These are phyloP conservation scores for Emesis furor DNA, from an alignment of 2,888 invertebrate genomes.

Conservation along the genomic window DNA sequence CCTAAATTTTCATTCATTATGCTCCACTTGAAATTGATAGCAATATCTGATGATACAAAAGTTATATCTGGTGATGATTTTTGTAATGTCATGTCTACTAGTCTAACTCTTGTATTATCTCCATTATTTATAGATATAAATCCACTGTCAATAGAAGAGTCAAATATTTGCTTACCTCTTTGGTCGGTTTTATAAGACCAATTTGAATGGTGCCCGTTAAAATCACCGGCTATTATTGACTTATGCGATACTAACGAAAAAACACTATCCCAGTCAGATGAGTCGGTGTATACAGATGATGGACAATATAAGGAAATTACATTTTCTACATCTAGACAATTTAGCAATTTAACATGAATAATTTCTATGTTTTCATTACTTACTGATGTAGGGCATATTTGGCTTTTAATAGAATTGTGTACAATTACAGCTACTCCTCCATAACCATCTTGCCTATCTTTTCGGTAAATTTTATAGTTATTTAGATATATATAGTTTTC, in stretches of 20 bases:
- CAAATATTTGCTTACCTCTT: slow-evolving; percentile 35
- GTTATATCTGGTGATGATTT: slow-evolving; percentile 44
- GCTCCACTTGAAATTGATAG: slow-evolving; percentile 46
- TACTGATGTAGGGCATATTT: not conserved
- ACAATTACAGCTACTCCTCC: slow-evolving; percentile 30
- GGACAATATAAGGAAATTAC: slow-evolving; percentile 43
- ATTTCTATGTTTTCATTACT: slow-evolving; percentile 23
- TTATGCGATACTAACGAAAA: slow-evolving; percentile 19
- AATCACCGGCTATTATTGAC: slow-evolving; percentile 33
- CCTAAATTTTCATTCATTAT: slow-evolving; percentile 47
- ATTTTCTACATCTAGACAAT: slow-evolving; percentile 22
- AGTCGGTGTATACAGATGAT: slow-evolving; percentile 18
- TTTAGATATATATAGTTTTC: not conserved
- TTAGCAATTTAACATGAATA: slow-evolving; percentile 14
- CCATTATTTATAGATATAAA: slow-evolving; percentile 32
- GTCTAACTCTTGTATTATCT: not conserved
- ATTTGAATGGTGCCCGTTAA: slow-evolving; percentile 36
- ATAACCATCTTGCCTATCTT: slow-evolving; percentile 18
- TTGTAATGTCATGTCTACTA: slow-evolving; percentile 16
- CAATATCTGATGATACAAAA: slow-evolving; percentile 49
- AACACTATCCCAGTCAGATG: slow-evolving; percentile 35
- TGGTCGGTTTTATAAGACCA: slow-evolving; percentile 33
- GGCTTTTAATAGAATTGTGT: slow-evolving; percentile 22
- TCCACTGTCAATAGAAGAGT: slow-evolving; percentile 16
- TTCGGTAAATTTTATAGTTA: slow-evolving; percentile 8